These are phyloP conservation scores for Eira barbara DNA, from an alignment of 2,113 vertebrate genomes.

Conservation along the genomic window DNA sequence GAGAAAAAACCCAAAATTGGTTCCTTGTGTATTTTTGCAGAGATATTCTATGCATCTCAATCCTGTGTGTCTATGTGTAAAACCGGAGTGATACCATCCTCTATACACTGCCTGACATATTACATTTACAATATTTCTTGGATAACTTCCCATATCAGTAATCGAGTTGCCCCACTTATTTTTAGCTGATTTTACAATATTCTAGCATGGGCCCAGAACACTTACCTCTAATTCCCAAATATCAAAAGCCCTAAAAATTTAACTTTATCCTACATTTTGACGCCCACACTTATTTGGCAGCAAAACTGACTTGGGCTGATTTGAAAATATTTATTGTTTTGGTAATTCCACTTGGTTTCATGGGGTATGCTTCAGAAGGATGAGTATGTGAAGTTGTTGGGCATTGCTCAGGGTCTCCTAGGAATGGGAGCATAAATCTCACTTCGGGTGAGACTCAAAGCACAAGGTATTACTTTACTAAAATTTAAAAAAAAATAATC, in stretches of 20 bases:
- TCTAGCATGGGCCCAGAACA: background rate
- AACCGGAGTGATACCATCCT: background rate
- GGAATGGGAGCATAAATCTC: background rate
- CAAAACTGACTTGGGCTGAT: background rate
- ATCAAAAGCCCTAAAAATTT: background rate
- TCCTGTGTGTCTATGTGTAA: background rate
- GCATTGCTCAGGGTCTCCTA: background rate
- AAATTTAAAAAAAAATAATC: background rate
- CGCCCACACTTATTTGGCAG: background rate
- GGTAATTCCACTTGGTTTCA: background rate
- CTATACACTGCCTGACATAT: background rate
- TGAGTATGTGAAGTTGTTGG: background rate
- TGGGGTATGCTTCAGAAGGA: background rate
- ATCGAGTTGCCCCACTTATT: background rate
- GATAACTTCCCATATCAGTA: background rate
- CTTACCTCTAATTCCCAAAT: background rate
- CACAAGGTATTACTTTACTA: background rate
- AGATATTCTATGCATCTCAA: background rate
- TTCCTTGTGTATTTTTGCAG: background rate
- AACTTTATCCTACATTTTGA: background rate
- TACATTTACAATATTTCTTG: background rate
- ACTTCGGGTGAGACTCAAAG: too few relatives aligned
- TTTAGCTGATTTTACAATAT: background rate
- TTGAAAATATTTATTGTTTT: background rate
- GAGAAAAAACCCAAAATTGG: background rate